phyloP scores from a whole-genome alignment of 2,888 invertebrate species.

The Steinernema carpocapsae region DNA sequence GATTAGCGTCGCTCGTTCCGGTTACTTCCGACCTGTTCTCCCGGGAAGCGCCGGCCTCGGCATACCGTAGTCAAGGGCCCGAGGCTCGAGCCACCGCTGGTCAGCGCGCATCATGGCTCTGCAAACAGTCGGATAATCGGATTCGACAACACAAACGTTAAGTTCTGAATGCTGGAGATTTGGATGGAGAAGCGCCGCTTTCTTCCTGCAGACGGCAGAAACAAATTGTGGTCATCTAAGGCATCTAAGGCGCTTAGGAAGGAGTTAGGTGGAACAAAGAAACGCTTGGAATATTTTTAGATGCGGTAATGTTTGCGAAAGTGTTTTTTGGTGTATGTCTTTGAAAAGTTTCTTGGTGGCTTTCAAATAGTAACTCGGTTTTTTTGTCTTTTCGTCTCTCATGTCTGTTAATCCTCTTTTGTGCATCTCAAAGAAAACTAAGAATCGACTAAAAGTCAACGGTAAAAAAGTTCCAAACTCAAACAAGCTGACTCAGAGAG shows the following conservation, averaged over 20 bases:
- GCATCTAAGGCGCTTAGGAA: no score
- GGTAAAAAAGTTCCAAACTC: background rate
- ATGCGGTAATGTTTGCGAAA: background rate
- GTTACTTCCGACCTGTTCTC: conserved; percentile 16
- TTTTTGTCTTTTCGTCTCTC: background rate
- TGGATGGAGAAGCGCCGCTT: background rate
- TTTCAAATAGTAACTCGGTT: no score
- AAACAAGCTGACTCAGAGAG: conserved; percentile 4
- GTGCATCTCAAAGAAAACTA: background rate
- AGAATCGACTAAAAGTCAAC: background rate
- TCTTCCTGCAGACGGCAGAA: conserved; percentile 4
- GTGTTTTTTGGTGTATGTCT: background rate
- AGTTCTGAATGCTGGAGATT: background rate
- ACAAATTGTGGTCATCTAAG: conserved; percentile 3
- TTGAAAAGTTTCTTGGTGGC: no score
- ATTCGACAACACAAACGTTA: background rate
- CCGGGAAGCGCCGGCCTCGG: conserved; percentile 6
- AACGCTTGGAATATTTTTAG: no score
- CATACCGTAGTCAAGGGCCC: conserved; percentile 18
- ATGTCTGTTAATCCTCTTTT: background rate
- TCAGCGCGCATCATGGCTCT: no score
- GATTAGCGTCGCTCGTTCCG: conserved; percentile 2
- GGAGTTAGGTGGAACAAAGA: no score
- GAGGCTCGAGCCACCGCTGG: no score
- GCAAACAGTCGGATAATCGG: conserved; percentile 9